Evolutionary conservation across 2,113 vertebrate genomes (phyloP).

Genomic region (Malurus elegans): DNA sequence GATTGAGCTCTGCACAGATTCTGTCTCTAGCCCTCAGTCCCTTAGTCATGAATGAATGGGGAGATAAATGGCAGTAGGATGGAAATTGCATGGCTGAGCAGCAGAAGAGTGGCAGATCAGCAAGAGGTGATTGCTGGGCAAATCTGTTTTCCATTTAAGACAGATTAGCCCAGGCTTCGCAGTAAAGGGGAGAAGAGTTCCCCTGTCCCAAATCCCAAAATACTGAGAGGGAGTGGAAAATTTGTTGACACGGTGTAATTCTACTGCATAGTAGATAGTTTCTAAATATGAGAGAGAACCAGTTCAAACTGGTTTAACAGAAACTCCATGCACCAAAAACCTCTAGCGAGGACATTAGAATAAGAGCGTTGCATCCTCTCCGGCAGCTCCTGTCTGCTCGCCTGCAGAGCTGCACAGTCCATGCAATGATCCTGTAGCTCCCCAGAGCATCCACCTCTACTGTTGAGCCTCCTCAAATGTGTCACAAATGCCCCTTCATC

Average conservation of each 20-base stretch:
- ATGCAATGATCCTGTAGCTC: neutral
- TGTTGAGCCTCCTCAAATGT: neutral
- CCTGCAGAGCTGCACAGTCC: neutral
- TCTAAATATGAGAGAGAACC: slow-evolving; percentile 38
- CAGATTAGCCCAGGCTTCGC: neutral
- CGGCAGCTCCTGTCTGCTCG: neutral
- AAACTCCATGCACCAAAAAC: slow-evolving; percentile 53
- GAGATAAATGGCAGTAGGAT: neutral
- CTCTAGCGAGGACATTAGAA: neutral
- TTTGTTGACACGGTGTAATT: slow-evolving; percentile 32
- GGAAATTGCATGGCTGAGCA: neutral
- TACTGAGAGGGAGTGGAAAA: neutral
- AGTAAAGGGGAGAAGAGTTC: neutral
- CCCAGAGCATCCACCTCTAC: neutral
- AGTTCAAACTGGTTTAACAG: slow-evolving; percentile 65
- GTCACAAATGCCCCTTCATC: neutral
- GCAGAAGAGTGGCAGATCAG: neutral
- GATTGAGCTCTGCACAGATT: neutral
- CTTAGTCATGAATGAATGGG: neutral
- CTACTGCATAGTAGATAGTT: slow-evolving; percentile 16
- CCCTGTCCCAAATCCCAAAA: neutral
- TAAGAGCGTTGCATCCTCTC: neutral
- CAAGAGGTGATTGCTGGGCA: neutral
- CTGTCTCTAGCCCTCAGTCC: neutral
- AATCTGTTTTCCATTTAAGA: neutral